Conservation (phyloP, 2,888 invertebrate species). For the Gisinianus flammeolus region DNA sequence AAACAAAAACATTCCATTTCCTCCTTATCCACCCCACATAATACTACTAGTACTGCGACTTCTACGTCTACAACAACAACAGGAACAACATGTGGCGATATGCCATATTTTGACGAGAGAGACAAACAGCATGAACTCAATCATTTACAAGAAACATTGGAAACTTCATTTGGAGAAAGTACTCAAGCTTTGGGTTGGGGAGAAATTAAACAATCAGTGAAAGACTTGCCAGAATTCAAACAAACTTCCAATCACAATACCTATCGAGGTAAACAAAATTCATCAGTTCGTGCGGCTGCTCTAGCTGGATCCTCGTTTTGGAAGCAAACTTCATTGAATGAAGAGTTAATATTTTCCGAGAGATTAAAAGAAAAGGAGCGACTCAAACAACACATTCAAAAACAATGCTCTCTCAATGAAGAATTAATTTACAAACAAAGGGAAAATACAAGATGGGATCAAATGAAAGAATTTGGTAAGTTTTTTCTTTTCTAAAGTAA, state of each 20-base stretch:
- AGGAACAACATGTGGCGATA: neutral
- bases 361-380: constrained; percentile 80
- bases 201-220: constrained; percentile 72
- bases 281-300: constrained; percentile 28
- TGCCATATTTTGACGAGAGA: neutral
- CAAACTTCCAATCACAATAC: neutral
- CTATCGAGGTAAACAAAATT: constrained; percentile 1
- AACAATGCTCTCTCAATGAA: constrained; percentile 87
- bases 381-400: constrained; percentile 80
- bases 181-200: constrained; percentile 60
- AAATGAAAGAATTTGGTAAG: constrained; percentile 74
- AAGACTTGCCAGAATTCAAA: constrained; percentile 72
- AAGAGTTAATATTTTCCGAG: constrained; percentile 87
- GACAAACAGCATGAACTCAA: neutral
- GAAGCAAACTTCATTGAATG: constrained; percentile 86
- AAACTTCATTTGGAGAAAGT: neutral
- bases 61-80: neutral
- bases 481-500: too few species aligned
- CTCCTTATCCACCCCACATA: constrained; percentile 62
- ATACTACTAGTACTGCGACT: neutral
- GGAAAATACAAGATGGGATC: constrained; percentile 62
- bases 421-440: constrained; percentile 72
- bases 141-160: neutral
- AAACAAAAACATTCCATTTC: constrained; percentile 86
- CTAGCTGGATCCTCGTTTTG: constrained; percentile 51